Evolutionary conservation across 1,140 invertebrate genomes (phyloP), one percentile per base, ranked within the genome.

Genomic region (Littorina saxatilis): DNA sequence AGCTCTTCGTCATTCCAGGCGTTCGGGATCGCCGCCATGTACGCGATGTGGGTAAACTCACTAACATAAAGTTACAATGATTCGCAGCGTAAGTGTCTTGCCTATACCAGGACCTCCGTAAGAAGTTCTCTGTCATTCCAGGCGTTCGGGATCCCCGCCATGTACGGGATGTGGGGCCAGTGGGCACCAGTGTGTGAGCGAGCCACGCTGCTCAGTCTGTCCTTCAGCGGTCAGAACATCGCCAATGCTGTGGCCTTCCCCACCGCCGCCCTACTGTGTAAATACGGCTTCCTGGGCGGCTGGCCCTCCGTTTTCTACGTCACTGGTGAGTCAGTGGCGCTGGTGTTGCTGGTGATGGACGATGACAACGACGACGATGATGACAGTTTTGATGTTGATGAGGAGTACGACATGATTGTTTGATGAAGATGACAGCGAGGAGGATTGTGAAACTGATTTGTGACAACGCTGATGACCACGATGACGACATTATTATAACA

Each of bases 301-400:
- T 98, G 97, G 97, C 94, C 95, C 0, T 96, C 95, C n/a, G 95
- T 97, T 27, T 98, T 98, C 90, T 98, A 97, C 88, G 94, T 96
- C 1, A 96, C 96, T 87, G 96, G 96, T 94, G 93, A 93, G 63
- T 73, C 27, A 39, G 17, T 72, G 37, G n/a, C n/a, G 17, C n/a
- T 4, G 17, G 55, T 27, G 15, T 27, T 20, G 55, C 9, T 23
- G 17, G n/a, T 27, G 17, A 4, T 47, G 7, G 43, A 17, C 43
- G n/a, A n/a, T n/a, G n/a, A n/a, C n/a, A n/a, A n/a, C n/a, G n/a
- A n/a, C n/a, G n/a, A n/a, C n/a, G n/a, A n/a, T n/a, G n/a, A n/a
- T n/a, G n/a, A n/a, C n/a, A n/a, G n/a, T n/a, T n/a, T n/a, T n/a
- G n/a, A n/a, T n/a, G n/a, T n/a, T n/a, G n/a, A n/a, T n/a, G n/a